These are phyloP conservation scores for Phymorhynchus buccinoides DNA, from an alignment of 1,140 invertebrate species.

Conservation along the genomic window DNA sequence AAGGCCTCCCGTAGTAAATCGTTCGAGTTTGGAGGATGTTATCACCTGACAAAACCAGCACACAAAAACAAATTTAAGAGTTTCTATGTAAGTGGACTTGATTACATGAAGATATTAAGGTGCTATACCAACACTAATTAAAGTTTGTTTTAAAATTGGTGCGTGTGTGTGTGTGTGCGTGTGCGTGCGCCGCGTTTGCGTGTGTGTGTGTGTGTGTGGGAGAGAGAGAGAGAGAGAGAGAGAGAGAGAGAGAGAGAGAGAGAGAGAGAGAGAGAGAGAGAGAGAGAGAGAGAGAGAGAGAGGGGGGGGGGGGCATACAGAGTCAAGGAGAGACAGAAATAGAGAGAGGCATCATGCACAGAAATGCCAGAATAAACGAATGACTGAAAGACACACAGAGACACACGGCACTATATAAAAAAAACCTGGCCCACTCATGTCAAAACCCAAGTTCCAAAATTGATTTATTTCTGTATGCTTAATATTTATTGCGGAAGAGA, in stretches of 20 bases:
- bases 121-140: background rate
- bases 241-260: conserved; percentile 28
- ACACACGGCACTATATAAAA: background rate
- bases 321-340: background rate
- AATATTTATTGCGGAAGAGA: background rate
- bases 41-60: background rate
- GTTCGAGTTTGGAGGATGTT: background rate
- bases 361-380: background rate
- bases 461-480: background rate
- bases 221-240: conserved; percentile 11
- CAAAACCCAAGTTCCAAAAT: background rate
- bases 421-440: background rate
- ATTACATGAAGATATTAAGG: no score
- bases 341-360: background rate
- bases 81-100: no score
- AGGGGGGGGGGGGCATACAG: background rate
- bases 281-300: conserved; percentile 13
- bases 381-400: background rate
- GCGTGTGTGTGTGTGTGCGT: background rate
- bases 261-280: conserved; percentile 20
- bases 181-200: background rate
- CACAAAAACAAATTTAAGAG: background rate
- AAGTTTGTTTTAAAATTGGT: background rate
- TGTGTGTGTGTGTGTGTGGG: conserved; percentile 19
- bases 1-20: no score